These are phyloP conservation scores for Polymixis flavicincta DNA, from an alignment of 2,888 invertebrate species.

Conservation along the genomic window DNA sequence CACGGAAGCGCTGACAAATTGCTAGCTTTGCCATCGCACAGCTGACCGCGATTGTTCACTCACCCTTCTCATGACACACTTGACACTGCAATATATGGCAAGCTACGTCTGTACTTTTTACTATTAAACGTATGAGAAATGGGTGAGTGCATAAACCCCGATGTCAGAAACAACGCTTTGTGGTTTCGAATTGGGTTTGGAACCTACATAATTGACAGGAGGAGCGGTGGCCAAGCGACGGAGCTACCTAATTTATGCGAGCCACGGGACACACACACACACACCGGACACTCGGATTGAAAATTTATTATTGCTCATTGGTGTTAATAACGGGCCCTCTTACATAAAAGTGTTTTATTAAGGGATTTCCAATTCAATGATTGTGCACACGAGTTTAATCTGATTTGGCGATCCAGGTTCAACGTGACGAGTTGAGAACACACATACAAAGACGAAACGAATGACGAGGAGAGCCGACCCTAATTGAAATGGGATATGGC, in stretches of 20 bases:
- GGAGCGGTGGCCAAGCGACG: constrained; percentile 73
- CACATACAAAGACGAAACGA: background rate
- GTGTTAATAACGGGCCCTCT: constrained; percentile 75
- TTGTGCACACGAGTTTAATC: constrained; percentile 28
- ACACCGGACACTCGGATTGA: constrained; percentile 73
- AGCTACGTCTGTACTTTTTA: constrained; percentile 22
- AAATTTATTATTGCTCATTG: constrained; percentile 80
- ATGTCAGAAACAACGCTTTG: constrained; percentile 76
- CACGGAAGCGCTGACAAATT: constrained; percentile 81
- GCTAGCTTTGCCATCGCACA: constrained; percentile 72
- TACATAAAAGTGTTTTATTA: constrained; percentile 71
- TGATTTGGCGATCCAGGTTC: constrained; percentile 22
- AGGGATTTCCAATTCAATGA: constrained; percentile 39
- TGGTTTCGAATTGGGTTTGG: constrained; percentile 75
- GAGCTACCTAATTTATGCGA: constrained; percentile 78
- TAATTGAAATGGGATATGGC: no score
- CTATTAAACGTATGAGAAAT: constrained; percentile 72
- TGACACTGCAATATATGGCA: constrained; percentile 40
- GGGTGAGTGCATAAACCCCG: constrained; percentile 68
- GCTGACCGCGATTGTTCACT: constrained; percentile 71
- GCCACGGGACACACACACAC: constrained; percentile 68
- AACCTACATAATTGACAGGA: constrained; percentile 83
- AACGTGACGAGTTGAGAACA: constrained; percentile 5
- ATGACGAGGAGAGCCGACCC: no score
- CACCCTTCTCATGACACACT: constrained; percentile 55